Evolutionary conservation across 2,797 vertebrate genomes (phyloP).

Genomic region (Avahi laniger): DNA sequence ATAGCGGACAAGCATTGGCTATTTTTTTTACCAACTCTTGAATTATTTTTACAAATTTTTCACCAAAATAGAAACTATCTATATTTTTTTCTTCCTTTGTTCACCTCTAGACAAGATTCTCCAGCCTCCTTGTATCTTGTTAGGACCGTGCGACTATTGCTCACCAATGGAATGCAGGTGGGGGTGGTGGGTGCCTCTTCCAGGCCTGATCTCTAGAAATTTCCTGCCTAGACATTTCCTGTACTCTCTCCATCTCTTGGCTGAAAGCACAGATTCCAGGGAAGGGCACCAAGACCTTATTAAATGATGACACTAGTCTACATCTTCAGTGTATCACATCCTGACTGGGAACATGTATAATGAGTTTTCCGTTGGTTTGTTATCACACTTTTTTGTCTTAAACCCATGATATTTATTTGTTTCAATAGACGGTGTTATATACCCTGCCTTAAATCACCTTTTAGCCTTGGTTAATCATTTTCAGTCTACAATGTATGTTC

Average conservation of each 20-base stretch:
- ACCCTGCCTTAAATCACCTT: not conserved
- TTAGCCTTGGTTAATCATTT: not conserved
- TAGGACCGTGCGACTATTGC: rapidly evolving
- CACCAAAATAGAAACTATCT: not conserved
- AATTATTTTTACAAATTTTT: not conserved
- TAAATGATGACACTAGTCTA: not conserved
- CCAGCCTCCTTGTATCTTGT: rapidly evolving
- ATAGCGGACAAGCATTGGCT: not conserved
- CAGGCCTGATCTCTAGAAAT: not conserved
- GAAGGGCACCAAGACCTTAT: not conserved
- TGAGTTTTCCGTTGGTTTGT: not conserved
- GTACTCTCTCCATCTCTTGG: not conserved
- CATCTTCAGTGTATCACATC: not conserved
- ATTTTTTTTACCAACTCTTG: not conserved
- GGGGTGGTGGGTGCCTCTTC: not conserved
- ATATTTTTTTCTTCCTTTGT: not conserved
- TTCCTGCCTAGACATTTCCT: not conserved
- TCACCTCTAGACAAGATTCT: rapidly evolving
- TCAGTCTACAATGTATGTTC: not conserved
- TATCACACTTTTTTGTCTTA: not conserved
- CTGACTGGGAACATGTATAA: not conserved
- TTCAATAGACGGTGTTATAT: not conserved
- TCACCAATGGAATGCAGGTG: not conserved
- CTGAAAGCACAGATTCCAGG: not conserved
- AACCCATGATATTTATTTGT: not conserved